A percentile compares a stretch with the other conserved stretches of the same genome.
phyloP scores from a whole-genome alignment of 1,140 invertebrate species.

The Procambarus virginalis region DNA sequence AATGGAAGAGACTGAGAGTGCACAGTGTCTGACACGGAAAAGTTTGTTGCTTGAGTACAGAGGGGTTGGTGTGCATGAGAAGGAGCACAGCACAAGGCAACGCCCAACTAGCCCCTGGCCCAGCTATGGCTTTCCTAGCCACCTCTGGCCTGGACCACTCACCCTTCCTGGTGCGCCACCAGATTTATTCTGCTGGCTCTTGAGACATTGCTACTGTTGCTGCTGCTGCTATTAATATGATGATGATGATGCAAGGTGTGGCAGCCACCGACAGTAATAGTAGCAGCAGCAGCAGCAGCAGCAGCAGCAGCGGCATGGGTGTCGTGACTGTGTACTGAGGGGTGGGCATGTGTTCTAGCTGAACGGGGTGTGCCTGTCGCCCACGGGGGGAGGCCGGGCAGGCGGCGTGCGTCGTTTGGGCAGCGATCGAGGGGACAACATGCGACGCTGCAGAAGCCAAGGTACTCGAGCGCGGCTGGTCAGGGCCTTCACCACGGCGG shows the following conservation, averaged over 20 bases:
- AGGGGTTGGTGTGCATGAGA: conserved; percentile 32
- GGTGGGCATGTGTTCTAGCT: conserved; percentile 77
- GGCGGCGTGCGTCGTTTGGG: conserved; percentile 71
- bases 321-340: conserved; percentile 31
- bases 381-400: conserved; percentile 74
- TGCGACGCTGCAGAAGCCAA: conserved; percentile 87
- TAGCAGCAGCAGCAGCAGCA: conserved; percentile 9
- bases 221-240: not conserved
- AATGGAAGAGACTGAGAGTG: not conserved
- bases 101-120: conserved; percentile 12
- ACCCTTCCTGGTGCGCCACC: conserved; percentile 32
- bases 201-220: conserved; percentile 28
- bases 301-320: not conserved
- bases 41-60: conserved; percentile 35
- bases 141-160: conserved; percentile 31
- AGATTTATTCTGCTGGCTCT: conserved; percentile 14
- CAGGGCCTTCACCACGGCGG: conserved; percentile 75
- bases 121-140: conserved; percentile 15
- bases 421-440: conserved; percentile 74
- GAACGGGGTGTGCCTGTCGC: conserved; percentile 85
- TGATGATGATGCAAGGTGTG: too few species aligned
- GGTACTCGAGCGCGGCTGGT: conserved; percentile 80
- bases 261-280: not conserved
- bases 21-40: not conserved
- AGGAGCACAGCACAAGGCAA: conserved; percentile 44